Conservation (phyloP, 2,888 invertebrate genomes). For the Chrysolina haemoptera region DNA sequence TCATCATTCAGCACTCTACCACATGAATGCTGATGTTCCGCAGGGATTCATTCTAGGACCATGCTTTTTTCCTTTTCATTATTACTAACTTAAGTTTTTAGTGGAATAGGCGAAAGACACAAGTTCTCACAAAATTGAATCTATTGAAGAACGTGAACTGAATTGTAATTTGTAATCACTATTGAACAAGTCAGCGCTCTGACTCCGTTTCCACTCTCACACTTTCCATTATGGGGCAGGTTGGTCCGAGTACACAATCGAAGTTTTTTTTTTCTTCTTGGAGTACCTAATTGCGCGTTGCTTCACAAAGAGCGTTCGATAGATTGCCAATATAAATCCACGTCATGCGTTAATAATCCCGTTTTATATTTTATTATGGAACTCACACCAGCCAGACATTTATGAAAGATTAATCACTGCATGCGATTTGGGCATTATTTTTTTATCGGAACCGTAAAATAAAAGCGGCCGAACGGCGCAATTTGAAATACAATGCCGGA, state of each 20-base stretch:
- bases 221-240: too few relatives aligned
- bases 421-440: constrained; percentile 29
- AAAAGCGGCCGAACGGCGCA: background rate
- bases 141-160: too few relatives aligned
- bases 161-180: too few relatives aligned
- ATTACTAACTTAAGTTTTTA: too few relatives aligned
- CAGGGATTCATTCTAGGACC: too few relatives aligned
- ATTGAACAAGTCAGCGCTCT: too few relatives aligned
- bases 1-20: too few relatives aligned
- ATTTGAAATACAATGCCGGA: background rate
- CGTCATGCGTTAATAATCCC: constrained; percentile 5
- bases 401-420: constrained; percentile 18
- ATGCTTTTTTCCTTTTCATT: too few relatives aligned
- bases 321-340: constrained; percentile 11
- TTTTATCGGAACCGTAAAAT: constrained; percentile 24
- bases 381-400: background rate
- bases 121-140: too few relatives aligned
- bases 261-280: background rate
- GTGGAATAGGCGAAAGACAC: too few relatives aligned
- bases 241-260: background rate
- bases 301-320: constrained; percentile 3
- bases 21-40: too few relatives aligned
- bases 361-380: constrained; percentile 14
- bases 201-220: too few relatives aligned
- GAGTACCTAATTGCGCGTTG: background rate